A percentile compares a stretch with the other conserved stretches of the same genome.
Evolutionary conservation across 30 jellyfish, hydroid and myxozoan species (phyloP).

Genomic region (Aurelia aurita complex sp. Pacific): DNA sequence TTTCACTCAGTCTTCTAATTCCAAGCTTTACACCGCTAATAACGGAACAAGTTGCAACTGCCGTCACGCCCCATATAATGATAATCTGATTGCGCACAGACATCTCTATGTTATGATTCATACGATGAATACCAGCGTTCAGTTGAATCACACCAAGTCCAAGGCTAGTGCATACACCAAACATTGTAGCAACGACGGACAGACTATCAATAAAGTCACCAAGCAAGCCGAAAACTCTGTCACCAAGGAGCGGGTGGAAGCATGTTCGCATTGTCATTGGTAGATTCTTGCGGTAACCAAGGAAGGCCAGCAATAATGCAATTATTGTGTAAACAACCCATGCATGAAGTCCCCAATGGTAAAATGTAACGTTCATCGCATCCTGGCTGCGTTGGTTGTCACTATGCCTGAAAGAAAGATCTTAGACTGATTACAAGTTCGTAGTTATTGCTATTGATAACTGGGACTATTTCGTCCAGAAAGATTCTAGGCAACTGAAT

Average conservation of each 20-base stretch:
- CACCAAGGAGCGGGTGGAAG: slow-evolving; percentile 93
- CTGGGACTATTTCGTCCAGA: too few species aligned
- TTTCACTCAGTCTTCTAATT: slow-evolving; percentile 78
- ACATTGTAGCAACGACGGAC: slow-evolving; percentile 93
- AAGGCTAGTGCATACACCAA: slow-evolving; percentile 97
- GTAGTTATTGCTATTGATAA: too few species aligned
- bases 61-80: slow-evolving; percentile 93
- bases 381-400: slow-evolving; percentile 92
- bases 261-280: slow-evolving; percentile 97
- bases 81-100: slow-evolving; percentile 66
- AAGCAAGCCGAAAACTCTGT: slow-evolving; percentile 73
- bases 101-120: slow-evolving; percentile 62
- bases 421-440: too few species aligned
- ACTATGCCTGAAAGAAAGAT: slow-evolving; percentile 35
- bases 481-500: too few species aligned
- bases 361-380: slow-evolving; percentile 84
- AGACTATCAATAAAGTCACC: slow-evolving; percentile 88
- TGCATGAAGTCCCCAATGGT: slow-evolving; percentile 97
- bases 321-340: slow-evolving; percentile 86
- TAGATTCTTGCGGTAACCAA: slow-evolving; percentile 82
- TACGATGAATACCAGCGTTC: slow-evolving; percentile 81
- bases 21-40: slow-evolving; percentile 92
- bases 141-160: slow-evolving; percentile 96
- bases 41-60: slow-evolving; percentile 89
- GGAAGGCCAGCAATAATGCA: slow-evolving; percentile 82